Evolutionary conservation across 1,140 invertebrate genomes (phyloP).

Genomic region (Nasonia vitripennis): DNA sequence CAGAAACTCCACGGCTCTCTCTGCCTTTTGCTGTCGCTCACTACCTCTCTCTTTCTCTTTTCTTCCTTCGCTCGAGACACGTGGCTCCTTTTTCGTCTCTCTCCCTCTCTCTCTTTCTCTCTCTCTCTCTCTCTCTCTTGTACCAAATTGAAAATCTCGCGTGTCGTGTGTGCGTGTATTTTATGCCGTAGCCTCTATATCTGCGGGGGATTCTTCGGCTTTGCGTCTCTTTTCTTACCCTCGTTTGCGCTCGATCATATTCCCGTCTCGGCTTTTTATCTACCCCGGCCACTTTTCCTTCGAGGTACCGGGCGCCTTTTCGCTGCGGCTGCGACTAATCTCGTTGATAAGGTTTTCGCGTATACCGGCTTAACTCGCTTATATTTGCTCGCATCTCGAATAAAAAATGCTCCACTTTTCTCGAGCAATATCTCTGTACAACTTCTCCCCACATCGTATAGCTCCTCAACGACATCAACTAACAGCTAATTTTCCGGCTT

Average conservation of each 20-base stretch:
- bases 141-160: slow-evolving; percentile 66
- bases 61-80: slow-evolving; percentile 51
- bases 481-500: slow-evolving; percentile 44
- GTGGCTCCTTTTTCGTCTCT: slow-evolving; percentile 62
- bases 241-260: not conserved
- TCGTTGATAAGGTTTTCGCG: slow-evolving; percentile 11
- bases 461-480: no score
- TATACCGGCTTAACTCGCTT: not conserved
- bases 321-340: not conserved
- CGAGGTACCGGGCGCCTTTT: not conserved
- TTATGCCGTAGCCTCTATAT: slow-evolving; percentile 23
- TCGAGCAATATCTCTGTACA: no score
- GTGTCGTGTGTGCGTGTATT: not conserved
- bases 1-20: slow-evolving; percentile 58
- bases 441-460: no score
- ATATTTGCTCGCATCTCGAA: no score
- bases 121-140: slow-evolving; percentile 54
- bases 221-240: not conserved
- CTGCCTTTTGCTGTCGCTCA: slow-evolving; percentile 16
- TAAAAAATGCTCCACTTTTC: no score
- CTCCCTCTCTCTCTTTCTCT: not conserved
- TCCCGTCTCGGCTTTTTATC: not conserved
- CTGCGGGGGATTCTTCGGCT: not conserved
- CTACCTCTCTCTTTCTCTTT: not conserved
- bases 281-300: not conserved